Evolutionary conservation across 2,797 vertebrate species (phyloP), one percentile per base, ranked within the genome.

Genomic region (Hybognathus amarus): DNA sequence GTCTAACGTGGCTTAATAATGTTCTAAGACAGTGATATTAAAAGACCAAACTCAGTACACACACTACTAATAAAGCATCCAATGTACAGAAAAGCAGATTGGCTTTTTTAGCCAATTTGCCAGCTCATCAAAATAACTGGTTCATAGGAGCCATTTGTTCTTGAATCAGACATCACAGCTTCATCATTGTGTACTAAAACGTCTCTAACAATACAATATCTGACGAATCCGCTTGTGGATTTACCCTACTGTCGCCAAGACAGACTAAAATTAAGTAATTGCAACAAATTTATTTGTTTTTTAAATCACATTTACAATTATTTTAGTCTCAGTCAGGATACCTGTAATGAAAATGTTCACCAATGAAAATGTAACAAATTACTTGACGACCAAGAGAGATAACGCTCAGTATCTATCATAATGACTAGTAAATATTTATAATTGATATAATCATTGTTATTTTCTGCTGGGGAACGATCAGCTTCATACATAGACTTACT

Each of bases 401-500:
- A 86, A 52, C 42, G 42, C 47, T 61, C 22, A 24, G 36, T n/a
- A 79, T 3, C 38, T n/a, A 47, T 30, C 6, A 73, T 36, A 50
- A 75, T 22, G 8, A 18, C 50, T 20, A 36, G 20, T 6, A 74
- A 38, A 52, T 8, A 54, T 52, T 54, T 20, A 15, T 15, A 74
- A 54, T 24, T 24, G 42, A 30, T 50, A 30, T 50, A 27, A 30
- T 17, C 38, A 47, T 20, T 45, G 52, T 33, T 11, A n/a, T 15
- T 61, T 59, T 77, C n/a, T 45, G 5, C 38, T 3, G 13, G 18
- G 30, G 18, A 79, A 84, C 20, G 3, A 42, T 61, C 17, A 1
- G 11, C 30, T 68, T 22, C 20, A 18, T n/a, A 64, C 7, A 13
- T 36, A 12, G 54, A 90, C n/a, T 77, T 79, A n/a, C n/a, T n/a